phyloP scores from a whole-genome alignment of 2,113 vertebrate genomes.

The Caloenas nicobarica region DNA sequence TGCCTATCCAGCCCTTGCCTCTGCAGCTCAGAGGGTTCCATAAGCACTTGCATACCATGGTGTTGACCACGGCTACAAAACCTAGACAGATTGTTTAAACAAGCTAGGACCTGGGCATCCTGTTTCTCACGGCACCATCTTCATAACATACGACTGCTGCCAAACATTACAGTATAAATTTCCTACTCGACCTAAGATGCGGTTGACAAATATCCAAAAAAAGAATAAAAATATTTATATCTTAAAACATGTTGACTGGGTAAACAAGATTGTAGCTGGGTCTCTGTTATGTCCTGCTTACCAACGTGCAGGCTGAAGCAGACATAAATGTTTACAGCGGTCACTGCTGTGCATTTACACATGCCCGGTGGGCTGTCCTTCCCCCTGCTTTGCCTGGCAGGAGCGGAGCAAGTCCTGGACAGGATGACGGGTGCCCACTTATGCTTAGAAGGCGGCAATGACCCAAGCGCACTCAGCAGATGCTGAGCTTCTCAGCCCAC shows the following conservation, averaged over 20 bases:
- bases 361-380: background rate
- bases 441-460: background rate
- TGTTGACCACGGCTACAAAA: background rate
- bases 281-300: background rate
- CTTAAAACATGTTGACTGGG: background rate
- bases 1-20: background rate
- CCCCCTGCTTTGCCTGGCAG: background rate
- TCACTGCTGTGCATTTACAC: background rate
- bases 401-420: background rate
- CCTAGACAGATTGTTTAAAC: background rate
- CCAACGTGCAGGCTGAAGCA: background rate
- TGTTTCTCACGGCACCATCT: conserved; percentile 26
- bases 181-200: background rate
- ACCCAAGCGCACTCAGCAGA: background rate
- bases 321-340: conserved; percentile 23
- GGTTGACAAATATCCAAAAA: background rate
- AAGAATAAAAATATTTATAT: conserved; percentile 22
- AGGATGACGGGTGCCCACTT: background rate
- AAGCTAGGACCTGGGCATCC: background rate
- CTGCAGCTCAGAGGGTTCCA: background rate
- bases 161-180: background rate
- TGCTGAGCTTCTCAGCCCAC: background rate
- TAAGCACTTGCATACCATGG: background rate
- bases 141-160: background rate
- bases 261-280: conserved; percentile 1